These are phyloP conservation scores for Mionectes olivaceus DNA, from an alignment of 2,797 vertebrate species.

Conservation along the genomic window DNA sequence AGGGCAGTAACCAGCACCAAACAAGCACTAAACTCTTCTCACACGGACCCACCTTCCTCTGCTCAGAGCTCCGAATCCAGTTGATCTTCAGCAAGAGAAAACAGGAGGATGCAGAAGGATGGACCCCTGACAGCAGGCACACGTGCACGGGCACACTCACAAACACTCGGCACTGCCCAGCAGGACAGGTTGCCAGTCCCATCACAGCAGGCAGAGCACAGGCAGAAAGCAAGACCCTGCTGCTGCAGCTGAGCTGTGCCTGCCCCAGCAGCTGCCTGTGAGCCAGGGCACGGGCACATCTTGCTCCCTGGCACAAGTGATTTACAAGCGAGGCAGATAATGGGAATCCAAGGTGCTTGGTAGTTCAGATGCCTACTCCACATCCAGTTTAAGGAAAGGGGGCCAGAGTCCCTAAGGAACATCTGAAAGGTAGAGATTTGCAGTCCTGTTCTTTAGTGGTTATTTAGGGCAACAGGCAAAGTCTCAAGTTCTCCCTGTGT, in stretches of 20 bases:
- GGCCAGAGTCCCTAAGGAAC: background rate
- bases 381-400: background rate
- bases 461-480: background rate
- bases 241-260: background rate
- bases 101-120: background rate
- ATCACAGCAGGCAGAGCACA: background rate
- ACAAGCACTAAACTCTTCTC: background rate
- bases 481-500: background rate
- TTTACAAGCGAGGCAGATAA: background rate
- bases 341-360: background rate
- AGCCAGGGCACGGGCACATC: accelerated
- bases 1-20: background rate
- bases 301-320: background rate
- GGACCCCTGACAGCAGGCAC: background rate
- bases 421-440: background rate
- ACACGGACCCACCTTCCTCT: background rate
- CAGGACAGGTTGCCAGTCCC: too few relatives aligned
- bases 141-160: accelerated
- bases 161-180: accelerated
- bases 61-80: background rate
- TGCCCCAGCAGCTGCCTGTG: background rate
- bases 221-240: background rate
- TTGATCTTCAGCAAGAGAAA: background rate
- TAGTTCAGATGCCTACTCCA: background rate
- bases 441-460: background rate